Evolutionary conservation across 1,140 invertebrate genomes (phyloP).

Genomic region (Plutomurus gul): DNA sequence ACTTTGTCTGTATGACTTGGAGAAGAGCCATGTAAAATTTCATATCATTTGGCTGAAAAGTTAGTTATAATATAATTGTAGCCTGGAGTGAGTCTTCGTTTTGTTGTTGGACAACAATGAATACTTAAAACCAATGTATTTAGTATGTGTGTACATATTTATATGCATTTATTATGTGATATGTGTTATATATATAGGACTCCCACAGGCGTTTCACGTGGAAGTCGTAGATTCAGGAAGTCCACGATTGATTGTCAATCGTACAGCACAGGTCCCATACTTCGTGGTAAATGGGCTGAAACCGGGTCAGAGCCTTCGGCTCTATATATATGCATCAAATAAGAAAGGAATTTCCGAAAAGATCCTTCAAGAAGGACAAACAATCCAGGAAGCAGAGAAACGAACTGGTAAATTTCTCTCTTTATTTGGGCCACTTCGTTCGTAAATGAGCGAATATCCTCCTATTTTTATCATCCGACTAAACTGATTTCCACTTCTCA

Average conservation of each 20-base stretch:
- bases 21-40: no score
- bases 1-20: no score
- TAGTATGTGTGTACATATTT: no score
- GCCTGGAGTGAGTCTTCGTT: no score
- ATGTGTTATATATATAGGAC: no score
- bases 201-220: conserved; percentile 70
- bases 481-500: no score
- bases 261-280: conserved; percentile 68
- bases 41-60: no score
- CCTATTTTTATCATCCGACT: neutral
- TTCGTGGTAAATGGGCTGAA: conserved; percentile 72
- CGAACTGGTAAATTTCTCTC: conserved; percentile 70
- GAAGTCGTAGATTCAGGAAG: conserved; percentile 74
- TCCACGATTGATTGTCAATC: conserved; percentile 67
- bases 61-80: no score
- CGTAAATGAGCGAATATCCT: neutral
- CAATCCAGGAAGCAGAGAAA: conserved; percentile 76
- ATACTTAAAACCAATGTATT: no score
- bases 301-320: conserved; percentile 69
- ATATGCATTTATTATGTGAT: no score
- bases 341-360: conserved; percentile 79
- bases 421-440: neutral
- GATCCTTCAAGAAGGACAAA: conserved; percentile 66
- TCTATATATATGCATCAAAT: conserved; percentile 79
- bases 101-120: no score